Evolutionary conservation across 1,140 invertebrate species (phyloP), one percentile per base, ranked within the genome.

Genomic region (Brachionus asplanchnoidis): DNA sequence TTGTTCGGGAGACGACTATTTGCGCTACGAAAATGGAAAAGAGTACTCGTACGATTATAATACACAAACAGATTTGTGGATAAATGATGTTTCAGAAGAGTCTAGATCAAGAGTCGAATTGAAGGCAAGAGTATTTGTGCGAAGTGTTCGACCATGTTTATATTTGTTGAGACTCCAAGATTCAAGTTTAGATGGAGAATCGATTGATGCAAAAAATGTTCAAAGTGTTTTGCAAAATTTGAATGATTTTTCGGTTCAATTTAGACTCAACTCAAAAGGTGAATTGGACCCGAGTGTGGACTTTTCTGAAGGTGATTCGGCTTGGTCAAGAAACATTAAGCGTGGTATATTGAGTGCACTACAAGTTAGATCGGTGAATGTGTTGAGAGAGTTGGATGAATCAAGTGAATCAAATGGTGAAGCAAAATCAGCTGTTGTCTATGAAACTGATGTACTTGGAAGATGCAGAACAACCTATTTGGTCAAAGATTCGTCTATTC

Each of bases 31-130:
- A 77, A 77, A 77, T 77, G 73, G 73, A 26, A 46, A 50, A 77
- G 73, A 77, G 40, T 82, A 82, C 53, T 82, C 32, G 8, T 82
- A 82, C 11, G 42, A 82, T 9, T 82, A 82, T 40, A 44, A 11
- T 14, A 82, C 79, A 28, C 32, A 44, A 40, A 68, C 65, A 26
- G 36, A 44, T 12, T 68, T 82, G 36, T 82, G 79, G 79, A 82
- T 82, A 82, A 82, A 82, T 44, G 79, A 82, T 82, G 79, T 68
- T 44, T 82, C 79, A 12, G 53, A 82, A 60, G 79, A 82, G 32
- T 68, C 65, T 26, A 82, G 23, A 23, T 65, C 53, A 60, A 44
- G 3, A 40, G 79, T 68, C 17, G 53, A 82, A 65, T 46, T 82
- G 32, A 60, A 82, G 42, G 65, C 79, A n/a, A 36, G 60, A 65